Percentiles rank a stretch among this genome's conserved stretches.
phyloP scores from a whole-genome alignment of 2,888 invertebrate genomes.

The Dendrolimus pini region DNA sequence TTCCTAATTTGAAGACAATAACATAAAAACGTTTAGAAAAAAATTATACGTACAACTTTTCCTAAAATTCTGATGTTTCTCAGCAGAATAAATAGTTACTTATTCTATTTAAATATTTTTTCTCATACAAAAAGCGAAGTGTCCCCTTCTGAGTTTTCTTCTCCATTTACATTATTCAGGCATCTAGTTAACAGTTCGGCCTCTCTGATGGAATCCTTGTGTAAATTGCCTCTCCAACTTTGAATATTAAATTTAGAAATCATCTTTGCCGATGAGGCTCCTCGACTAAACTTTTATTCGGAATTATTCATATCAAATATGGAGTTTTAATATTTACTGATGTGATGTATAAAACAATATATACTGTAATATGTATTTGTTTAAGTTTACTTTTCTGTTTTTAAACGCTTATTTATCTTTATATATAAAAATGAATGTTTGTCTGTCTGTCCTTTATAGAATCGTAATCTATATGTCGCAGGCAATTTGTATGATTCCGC shows the following conservation, averaged over 20 bases:
- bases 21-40: too few relatives aligned
- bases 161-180: conserved; percentile 42
- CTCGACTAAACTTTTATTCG: background rate
- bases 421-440: too few relatives aligned
- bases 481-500: too few relatives aligned
- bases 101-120: background rate
- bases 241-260: conserved; percentile 43
- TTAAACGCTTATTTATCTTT: too few relatives aligned
- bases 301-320: background rate
- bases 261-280: conserved; percentile 13
- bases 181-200: conserved; percentile 33
- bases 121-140: conserved; percentile 5
- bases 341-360: conserved; percentile 13
- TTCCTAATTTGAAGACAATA: too few relatives aligned
- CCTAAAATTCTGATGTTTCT: too few relatives aligned
- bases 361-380: conserved; percentile 4
- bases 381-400: too few relatives aligned
- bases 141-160: conserved; percentile 15
- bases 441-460: too few relatives aligned
- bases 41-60: too few relatives aligned
- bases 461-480: too few relatives aligned
- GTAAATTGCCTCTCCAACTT: conserved; percentile 50
- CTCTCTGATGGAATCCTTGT: conserved; percentile 39
- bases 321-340: background rate
- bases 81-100: too few relatives aligned